Evolutionary conservation across 2,797 vertebrate species (phyloP), one percentile per base, ranked within the genome.

Genomic region (Chaetodon trifasciatus): DNA sequence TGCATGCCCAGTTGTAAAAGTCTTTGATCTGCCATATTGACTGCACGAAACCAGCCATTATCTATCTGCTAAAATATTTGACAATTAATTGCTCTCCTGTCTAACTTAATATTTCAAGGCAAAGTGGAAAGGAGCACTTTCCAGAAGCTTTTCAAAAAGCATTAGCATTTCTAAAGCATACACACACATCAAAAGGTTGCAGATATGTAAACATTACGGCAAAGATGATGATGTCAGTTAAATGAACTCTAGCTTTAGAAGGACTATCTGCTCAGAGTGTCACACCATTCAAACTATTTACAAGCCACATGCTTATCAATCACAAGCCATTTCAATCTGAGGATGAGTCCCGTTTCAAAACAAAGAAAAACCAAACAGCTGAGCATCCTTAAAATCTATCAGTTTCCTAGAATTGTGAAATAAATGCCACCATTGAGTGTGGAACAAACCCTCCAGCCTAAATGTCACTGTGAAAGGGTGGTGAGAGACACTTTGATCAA

Each of bases 401-500:
- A 24, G 49, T 74, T 71, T 79, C 79, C 86, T 79, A 12, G 44
- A 61, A 79, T 64, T 72, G 52, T 74, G 21, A 86, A 83, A 89
- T 86, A 79, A 86, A 89, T 78, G 76, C 66, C 84, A 82, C 76
- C 73, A 24, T 85, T 46, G 52, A 83, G 71, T 17, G 70, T 52
- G 53, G 39, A 86, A 84, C 58, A 65, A 86, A 44, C 47, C 79
- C 81, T 77, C 19, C 28, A 83, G 82, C 70, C 79, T 73, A 52
- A 46, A 78, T 69, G 70, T 56, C 66, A 82, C 67, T 46, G 37
- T 73, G 73, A 76, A 74, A 49, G 35, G 74, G 64, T 64, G 82
- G 70, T 74, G 76, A 79, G 83, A 89, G 76, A 85, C 88, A 84
- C 90, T 93, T 93, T 93, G 90, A 93, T 92, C 88, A 93, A 77